Evolutionary conservation across 2,113 vertebrate species (phyloP).

Genomic region (Regulus satrapa): DNA sequence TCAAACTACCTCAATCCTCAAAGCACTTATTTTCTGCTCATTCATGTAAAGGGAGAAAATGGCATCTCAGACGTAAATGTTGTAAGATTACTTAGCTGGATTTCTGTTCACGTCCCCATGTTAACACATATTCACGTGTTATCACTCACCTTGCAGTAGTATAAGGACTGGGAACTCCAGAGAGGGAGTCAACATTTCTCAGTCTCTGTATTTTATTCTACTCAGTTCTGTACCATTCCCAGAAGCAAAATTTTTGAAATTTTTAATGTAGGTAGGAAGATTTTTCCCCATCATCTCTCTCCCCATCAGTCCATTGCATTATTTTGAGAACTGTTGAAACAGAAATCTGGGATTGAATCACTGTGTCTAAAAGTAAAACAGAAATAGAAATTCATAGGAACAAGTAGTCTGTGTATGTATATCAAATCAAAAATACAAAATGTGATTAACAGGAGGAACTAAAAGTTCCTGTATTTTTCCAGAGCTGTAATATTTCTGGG

Average conservation of each 20-base stretch:
- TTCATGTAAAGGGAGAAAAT: not conserved
- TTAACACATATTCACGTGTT: not conserved
- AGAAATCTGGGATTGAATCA: not conserved
- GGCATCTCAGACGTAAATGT: not conserved
- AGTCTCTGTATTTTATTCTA: not conserved
- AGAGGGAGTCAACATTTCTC: not conserved
- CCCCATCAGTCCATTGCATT: not conserved
- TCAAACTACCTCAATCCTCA: not conserved
- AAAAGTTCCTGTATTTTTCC: not conserved
- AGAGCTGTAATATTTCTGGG: not conserved
- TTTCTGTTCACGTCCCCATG: not conserved
- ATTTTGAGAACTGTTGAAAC: not conserved
- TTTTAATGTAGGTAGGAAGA: not conserved
- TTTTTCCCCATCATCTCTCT: not conserved
- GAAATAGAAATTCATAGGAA: not conserved
- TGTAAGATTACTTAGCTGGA: not conserved
- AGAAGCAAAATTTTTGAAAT: fast-evolving
- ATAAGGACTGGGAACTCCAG: not conserved
- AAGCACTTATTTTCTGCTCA: not conserved
- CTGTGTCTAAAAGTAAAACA: not conserved
- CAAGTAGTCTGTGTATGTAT: fast-evolving
- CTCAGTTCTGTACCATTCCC: not conserved
- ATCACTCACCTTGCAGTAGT: not conserved
- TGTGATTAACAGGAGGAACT: not conserved
- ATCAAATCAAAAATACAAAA: not conserved